A percentile compares a stretch with the other conserved stretches of the same genome.
phyloP scores from a whole-genome alignment of 2,888 invertebrate genomes.

The Biston betularia region DNA sequence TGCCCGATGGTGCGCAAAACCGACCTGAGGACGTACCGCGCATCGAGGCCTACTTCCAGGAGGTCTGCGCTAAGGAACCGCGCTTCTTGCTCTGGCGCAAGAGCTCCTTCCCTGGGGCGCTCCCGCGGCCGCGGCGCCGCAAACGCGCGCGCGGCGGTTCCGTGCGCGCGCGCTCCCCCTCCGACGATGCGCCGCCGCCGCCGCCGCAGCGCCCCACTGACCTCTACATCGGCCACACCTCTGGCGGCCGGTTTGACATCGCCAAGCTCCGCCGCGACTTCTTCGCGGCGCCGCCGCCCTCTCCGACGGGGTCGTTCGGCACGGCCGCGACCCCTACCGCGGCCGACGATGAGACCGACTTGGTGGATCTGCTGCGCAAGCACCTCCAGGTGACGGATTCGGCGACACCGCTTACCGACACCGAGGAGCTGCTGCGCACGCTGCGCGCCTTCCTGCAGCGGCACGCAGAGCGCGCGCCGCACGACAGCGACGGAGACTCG shows the following conservation, averaged over 20 bases:
- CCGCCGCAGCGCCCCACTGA: conserved; percentile 78
- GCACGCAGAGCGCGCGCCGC: conserved; percentile 68
- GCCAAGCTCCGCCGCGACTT: conserved; percentile 90
- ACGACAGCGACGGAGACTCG: conserved; percentile 67
- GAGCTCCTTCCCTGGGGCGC: conserved; percentile 92
- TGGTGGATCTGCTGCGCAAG: conserved; percentile 89
- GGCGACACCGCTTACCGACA: conserved; percentile 75
- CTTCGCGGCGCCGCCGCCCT: conserved; percentile 80
- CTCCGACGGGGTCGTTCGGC: conserved; percentile 55
- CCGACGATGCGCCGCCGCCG: conserved; percentile 86
- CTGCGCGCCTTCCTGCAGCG: conserved; percentile 86
- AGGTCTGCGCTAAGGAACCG: conserved; percentile 92
- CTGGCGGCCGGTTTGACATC: conserved; percentile 89
- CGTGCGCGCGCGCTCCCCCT: conserved; percentile 88
- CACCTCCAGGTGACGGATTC: conserved; percentile 87
- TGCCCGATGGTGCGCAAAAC: conserved; percentile 93
- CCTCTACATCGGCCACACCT: conserved; percentile 79
- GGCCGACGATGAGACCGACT: conserved; percentile 80
- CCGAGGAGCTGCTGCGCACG: conserved; percentile 88
- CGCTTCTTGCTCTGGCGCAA: conserved; percentile 93
- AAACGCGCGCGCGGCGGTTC: conserved; percentile 88
- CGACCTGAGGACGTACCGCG: conserved; percentile 91
- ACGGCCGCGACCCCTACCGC: conserved; percentile 48
- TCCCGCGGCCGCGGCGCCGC: conserved; percentile 86
- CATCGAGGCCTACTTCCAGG: conserved; percentile 94